Conservation (phyloP, 2,888 invertebrate species). For the Zhengitettix transpicula region DNA sequence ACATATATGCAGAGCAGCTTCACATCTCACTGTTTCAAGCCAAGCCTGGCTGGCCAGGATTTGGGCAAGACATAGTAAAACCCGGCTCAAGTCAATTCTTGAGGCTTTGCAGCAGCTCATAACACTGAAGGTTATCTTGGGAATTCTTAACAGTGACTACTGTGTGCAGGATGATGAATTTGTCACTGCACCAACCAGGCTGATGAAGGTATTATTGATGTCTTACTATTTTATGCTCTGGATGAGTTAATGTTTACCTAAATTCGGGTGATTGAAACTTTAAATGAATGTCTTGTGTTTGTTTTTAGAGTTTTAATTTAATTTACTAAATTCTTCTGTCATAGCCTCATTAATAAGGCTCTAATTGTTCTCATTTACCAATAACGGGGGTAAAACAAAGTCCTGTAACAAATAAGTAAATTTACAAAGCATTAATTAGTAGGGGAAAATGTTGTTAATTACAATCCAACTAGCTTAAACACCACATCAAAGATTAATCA, state of each 20-base stretch:
- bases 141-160: constrained; percentile 51
- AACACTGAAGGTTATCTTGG: constrained; percentile 66
- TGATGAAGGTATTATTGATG: constrained; percentile 53
- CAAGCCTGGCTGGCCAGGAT: constrained; percentile 66
- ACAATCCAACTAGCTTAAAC: too few species aligned
- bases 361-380: too few species aligned
- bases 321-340: neutral
- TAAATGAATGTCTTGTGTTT: neutral
- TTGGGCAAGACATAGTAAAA: constrained; percentile 56
- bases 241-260: neutral
- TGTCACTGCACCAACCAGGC: constrained; percentile 69
- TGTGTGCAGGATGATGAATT: constrained; percentile 71
- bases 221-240: neutral
- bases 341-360: too few species aligned
- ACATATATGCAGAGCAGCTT: constrained; percentile 48
- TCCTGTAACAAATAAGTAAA: too few species aligned
- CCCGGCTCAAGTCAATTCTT: constrained; percentile 44
- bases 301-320: neutral
- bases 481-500: too few species aligned
- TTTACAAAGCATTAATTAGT: too few species aligned
- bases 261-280: neutral
- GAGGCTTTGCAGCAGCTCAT: constrained; percentile 76
- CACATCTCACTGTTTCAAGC: constrained; percentile 50
- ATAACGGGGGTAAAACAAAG: too few species aligned
- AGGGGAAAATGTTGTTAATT: too few species aligned